Percentiles rank a stretch among this genome's conserved stretches.
Evolutionary conservation across 2,888 invertebrate species (phyloP).

Genomic region (Argynnis bischoffii): DNA sequence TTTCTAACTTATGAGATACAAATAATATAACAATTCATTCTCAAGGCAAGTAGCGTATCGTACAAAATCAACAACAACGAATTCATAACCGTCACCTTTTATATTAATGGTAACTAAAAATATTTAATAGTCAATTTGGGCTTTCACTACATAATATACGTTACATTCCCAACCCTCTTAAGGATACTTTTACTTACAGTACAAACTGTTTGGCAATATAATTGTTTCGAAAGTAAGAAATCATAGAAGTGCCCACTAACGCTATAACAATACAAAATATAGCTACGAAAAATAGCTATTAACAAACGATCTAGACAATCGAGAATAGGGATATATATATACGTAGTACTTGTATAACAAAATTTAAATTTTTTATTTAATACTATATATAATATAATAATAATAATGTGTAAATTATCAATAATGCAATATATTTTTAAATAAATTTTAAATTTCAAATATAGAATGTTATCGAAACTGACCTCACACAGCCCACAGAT

Average conservation of each 20-base stretch:
- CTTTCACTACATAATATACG: background rate
- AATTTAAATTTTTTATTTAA: background rate
- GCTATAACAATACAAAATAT: too few species aligned
- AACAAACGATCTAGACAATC: too few species aligned
- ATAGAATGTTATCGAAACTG: conserved; percentile 11
- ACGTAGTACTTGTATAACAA: too few species aligned
- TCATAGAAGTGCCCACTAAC: too few species aligned
- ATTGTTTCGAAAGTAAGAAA: too few species aligned
- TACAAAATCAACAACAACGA: conserved; percentile 22
- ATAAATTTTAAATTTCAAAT: conserved; percentile 8
- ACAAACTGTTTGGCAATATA: too few species aligned
- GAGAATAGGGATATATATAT: too few species aligned
- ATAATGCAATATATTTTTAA: background rate
- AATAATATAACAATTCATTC: conserved; percentile 22
- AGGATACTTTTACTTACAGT: background rate
- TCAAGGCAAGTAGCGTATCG: conserved; percentile 23
- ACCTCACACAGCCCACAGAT: conserved; percentile 26
- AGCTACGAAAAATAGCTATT: too few species aligned
- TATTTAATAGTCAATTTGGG: background rate
- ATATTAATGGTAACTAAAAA: conserved; percentile 44
- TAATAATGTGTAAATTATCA: background rate
- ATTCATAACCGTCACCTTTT: conserved; percentile 45
- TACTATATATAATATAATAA: background rate
- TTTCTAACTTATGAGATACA: conserved; percentile 28
- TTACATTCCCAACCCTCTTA: background rate